Evolutionary conservation across 2,888 invertebrate genomes (phyloP).

Genomic region (Lasioglossum vierecki): DNA sequence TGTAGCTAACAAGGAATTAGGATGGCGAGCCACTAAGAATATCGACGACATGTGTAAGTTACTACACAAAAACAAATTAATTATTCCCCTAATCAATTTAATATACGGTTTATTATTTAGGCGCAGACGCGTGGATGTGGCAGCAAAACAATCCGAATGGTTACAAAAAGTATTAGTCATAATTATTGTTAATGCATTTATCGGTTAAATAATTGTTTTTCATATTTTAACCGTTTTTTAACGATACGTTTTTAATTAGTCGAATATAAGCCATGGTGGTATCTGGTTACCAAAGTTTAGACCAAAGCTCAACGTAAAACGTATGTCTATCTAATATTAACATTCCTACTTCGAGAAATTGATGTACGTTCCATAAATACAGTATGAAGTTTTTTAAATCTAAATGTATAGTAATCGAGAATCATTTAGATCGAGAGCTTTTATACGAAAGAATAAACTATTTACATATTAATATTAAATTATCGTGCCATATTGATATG

Average conservation of each 20-base stretch:
- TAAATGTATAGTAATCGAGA: neutral
- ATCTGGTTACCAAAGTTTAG: slow-evolving; percentile 76
- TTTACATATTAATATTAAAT: neutral
- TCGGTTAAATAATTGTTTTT: slow-evolving; percentile 4
- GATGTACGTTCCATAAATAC: slow-evolving; percentile 14
- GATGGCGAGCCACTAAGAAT: slow-evolving; percentile 92
- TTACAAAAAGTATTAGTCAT: slow-evolving; percentile 80
- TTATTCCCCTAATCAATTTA: neutral
- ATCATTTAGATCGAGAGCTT: neutral
- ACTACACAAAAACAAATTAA: neutral
- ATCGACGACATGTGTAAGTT: slow-evolving; percentile 93
- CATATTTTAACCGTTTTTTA: slow-evolving; percentile 29
- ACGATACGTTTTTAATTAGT: slow-evolving; percentile 32
- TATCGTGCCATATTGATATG: slow-evolving; percentile 36
- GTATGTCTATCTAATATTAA: slow-evolving; percentile 40
- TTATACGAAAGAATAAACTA: slow-evolving; percentile 4
- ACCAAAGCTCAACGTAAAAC: slow-evolving; percentile 66
- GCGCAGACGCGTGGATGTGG: slow-evolving; percentile 94
- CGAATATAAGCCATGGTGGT: slow-evolving; percentile 72
- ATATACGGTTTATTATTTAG: slow-evolving; percentile 80
- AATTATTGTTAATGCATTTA: slow-evolving; percentile 21
- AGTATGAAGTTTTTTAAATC: neutral
- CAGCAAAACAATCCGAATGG: slow-evolving; percentile 93
- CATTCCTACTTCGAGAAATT: slow-evolving; percentile 16
- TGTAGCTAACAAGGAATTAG: slow-evolving; percentile 90